These are phyloP conservation scores for Scaptomyza pallida DNA, from an alignment of 1,140 invertebrate genomes.

Conservation along the genomic window DNA sequence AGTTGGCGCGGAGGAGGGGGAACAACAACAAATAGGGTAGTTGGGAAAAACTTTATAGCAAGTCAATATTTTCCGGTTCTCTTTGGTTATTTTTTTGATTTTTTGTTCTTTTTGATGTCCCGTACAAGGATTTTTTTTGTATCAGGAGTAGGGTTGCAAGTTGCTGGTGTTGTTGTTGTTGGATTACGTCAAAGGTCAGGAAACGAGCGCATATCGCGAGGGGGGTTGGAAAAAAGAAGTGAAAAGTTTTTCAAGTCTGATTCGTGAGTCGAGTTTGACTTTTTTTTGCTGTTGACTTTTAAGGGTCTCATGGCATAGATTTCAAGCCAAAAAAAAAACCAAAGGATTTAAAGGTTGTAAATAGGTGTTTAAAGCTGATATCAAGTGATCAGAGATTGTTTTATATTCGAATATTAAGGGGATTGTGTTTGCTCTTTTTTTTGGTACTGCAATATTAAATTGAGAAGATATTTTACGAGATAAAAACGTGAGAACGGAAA, in stretches of 20 bases:
- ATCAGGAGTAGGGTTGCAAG: conserved; percentile 28
- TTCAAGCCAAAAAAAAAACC: neutral
- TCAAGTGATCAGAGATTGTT: neutral
- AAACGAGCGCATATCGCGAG: conserved; percentile 19
- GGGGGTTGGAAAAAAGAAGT: conserved; percentile 31
- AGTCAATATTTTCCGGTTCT: conserved; percentile 22
- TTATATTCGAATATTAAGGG: neutral
- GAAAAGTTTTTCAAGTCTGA: conserved; percentile 46
- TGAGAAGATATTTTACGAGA: too few relatives aligned
- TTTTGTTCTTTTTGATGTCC: conserved; percentile 21
- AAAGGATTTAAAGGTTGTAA: neutral
- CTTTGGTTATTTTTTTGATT: conserved; percentile 5
- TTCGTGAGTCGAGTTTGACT: conserved; percentile 25
- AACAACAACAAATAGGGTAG: conserved; percentile 32
- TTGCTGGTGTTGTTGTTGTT: conserved; percentile 13
- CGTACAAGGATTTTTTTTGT: conserved; percentile 43
- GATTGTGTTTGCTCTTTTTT: too few relatives aligned
- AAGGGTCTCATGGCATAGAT: conserved; percentile 26
- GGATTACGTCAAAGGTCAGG: conserved; percentile 54
- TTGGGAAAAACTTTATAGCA: conserved; percentile 58
- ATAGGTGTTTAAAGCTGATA: conserved; percentile 6
- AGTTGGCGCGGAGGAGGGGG: conserved; percentile 26
- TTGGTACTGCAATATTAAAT: too few relatives aligned
- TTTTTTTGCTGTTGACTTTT: conserved; percentile 42
- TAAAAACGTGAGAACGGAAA: too few relatives aligned